Base-by-base conservation (phyloP, 2,797 vertebrate species). In the Acanthis flammea region DNA sequence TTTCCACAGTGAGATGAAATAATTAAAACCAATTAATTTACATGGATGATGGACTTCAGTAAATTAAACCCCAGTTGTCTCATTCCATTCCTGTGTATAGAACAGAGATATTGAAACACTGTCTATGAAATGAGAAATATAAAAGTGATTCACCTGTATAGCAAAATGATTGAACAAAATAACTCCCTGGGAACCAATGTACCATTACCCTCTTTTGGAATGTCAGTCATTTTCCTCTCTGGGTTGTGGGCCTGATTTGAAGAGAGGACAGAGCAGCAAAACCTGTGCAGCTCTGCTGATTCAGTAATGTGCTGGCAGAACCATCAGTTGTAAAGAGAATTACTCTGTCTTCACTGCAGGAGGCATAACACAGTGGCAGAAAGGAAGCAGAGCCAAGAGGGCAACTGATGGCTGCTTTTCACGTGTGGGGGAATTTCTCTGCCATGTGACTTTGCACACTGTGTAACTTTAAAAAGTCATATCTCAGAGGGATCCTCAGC, bases 111-210 rank as follows among this genome's bases (percentile, higher is more conserved):
- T 13, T 85, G 77, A 86, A 86, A 63, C 6, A 8, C 6, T 90
- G 33, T 23, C 31, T 61, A 10, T 19, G 35, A 88, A 83, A 62
- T 79, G 19, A 85, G 91, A 86, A 81, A 70, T 12, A 63, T 63
- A 67, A 41, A 67, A 7, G 3, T n/a, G 48, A 67, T 86, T 82
- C 60, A 76, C 24, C 48, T 77, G 3, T n/a, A 71, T 16, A 50
- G 48, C 48, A 76, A 82, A 85, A 86, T n/a, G 66, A 79, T 78
- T 72, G 79, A 84, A 79, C 12, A 53, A 78, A 95, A 66, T 58
- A 61, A 48, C 54, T 72, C 45, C 41, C 39, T 92, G 63, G 60
- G 55, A 90, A 62, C 24, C 28, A 39, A 51, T 12, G 54, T 51
- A n/a, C 35, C 60, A 42, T 63, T 78, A 55, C 16, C 4, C 25